Base-by-base conservation (phyloP, 2,888 invertebrate species). In the Lochmaea capreae region DNA sequence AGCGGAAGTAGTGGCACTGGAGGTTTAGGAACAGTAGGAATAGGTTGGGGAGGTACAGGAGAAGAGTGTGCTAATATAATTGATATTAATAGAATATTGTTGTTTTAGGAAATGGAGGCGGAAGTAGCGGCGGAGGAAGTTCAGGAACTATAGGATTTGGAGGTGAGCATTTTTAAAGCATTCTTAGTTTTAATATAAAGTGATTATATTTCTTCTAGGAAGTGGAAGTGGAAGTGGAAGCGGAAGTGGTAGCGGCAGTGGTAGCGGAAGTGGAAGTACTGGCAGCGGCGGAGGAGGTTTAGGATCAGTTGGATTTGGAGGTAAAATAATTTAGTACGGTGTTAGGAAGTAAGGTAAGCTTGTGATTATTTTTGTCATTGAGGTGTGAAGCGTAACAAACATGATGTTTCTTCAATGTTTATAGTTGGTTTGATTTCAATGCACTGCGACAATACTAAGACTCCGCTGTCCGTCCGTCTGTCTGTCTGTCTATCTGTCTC, bases 221-320 rank as follows among this genome's bases (percentile, higher is more conserved):
- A 8, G 33, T 33, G 33, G 33, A 33, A 33, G 33, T 1, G 8
- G 33, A 8, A 1, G 8, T 33, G 33, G 33, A 33, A 33, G 33
- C 8, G 8, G 33, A 8, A 26, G 65, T 22, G n/a, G 57, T 11
- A 16, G 49, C 62, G 61, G 62, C 18, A 62, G 62, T 18, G 22
- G 62, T 11, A 33, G 16, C 54, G 62, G 42, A 16, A 26, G 70
- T 11, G 52, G 26, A n/a, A 52, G 52, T n/a, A 33, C 54, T 14
- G 12, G 22, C n/a, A 14, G 43, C 52, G 18, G 65, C 2, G n/a
- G 42, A 3, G 16, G 18, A 8, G 42, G 16, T n/a, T 16, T 4
- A 42, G 14, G 39, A 2, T 6, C 16, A 42, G 1, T 16, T 6
- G 68, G 69, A 8, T 10, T 22, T 39, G 59, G 22, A 62, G 54